Conservation (phyloP, 2,888 invertebrate genomes). For the Caenorhabditis panamensis region DNA sequence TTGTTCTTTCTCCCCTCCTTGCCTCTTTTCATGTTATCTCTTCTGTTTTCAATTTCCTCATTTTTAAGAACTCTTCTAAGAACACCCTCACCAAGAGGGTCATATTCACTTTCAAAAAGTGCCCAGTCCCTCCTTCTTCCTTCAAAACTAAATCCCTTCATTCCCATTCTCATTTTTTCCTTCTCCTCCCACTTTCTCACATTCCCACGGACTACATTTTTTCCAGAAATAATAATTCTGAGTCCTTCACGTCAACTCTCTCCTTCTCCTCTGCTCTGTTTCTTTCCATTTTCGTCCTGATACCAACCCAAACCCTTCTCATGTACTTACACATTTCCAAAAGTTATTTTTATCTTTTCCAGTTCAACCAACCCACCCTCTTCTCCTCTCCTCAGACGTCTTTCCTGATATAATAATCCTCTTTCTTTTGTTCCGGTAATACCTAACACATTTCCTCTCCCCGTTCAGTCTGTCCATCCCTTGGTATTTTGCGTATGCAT, state of each 20-base stretch:
- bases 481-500: background rate
- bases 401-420: constrained; percentile 28
- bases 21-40: no score
- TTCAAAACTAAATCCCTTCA: no score
- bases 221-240: constrained; percentile 24
- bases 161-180: no score
- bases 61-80: no score
- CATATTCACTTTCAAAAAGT: no score
- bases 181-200: background rate
- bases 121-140: no score
- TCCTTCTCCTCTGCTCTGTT: background rate
- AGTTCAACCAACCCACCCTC: background rate
- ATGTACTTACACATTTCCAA: background rate
- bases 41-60: no score
- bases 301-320: background rate
- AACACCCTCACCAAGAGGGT: no score
- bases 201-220: constrained; percentile 27
- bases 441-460: constrained; percentile 14
- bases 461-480: constrained; percentile 7
- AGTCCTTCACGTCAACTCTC: constrained; percentile 23
- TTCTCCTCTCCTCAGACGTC: background rate
- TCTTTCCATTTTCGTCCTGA: constrained; percentile 3
- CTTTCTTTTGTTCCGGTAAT: constrained; percentile 33
- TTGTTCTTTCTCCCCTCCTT: no score
- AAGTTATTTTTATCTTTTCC: constrained; percentile 24